These are phyloP conservation scores for Rhipidura dahli DNA, from an alignment of 2,113 vertebrate species.

Conservation along the genomic window DNA sequence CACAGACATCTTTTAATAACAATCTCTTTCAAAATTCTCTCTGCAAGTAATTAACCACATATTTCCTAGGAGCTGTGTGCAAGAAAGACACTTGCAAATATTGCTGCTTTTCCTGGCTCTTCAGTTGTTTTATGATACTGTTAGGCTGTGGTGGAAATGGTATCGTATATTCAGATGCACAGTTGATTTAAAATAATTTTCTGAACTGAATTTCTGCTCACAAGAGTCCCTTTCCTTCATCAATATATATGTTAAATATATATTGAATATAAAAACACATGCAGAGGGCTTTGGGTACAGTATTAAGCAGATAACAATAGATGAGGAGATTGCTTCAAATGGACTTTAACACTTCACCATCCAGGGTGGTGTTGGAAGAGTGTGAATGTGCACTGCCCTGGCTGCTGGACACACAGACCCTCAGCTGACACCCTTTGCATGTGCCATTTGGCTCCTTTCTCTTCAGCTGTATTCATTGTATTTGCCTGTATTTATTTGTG, in stretches of 20 bases:
- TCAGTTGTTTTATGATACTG: neutral
- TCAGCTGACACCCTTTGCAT: neutral
- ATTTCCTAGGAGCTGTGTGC: neutral
- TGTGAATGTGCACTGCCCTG: neutral
- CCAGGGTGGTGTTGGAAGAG: neutral
- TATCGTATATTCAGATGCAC: neutral
- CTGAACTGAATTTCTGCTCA: neutral
- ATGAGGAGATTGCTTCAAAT: neutral
- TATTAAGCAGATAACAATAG: neutral
- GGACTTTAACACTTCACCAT: neutral
- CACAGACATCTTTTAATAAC: neutral
- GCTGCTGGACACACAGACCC: neutral
- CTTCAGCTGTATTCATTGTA: neutral
- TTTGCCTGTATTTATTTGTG: neutral
- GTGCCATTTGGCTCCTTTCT: neutral
- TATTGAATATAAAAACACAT: neutral
- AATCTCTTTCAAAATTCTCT: neutral
- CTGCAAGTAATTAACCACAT: neutral
- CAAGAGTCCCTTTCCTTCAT: neutral
- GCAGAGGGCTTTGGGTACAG: neutral
- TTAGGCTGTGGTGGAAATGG: neutral
- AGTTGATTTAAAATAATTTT: neutral
- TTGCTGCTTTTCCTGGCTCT: neutral
- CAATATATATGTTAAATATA: neutral
- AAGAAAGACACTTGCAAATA: neutral